These are phyloP conservation scores for Zosterops lateralis DNA, from an alignment of 2,113 vertebrate genomes.

Conservation along the genomic window DNA sequence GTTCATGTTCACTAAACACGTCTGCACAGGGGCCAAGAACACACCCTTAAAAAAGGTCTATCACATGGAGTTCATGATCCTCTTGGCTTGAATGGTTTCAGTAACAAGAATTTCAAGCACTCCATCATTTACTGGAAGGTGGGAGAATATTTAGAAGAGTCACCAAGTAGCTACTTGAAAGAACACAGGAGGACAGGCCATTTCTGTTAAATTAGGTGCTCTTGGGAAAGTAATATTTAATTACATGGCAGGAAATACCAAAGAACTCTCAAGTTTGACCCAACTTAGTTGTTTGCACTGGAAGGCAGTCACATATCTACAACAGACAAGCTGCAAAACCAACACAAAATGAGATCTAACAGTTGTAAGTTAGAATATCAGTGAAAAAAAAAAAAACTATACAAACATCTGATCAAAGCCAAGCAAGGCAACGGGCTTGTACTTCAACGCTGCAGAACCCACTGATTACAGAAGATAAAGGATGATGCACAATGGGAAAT, in stretches of 20 bases:
- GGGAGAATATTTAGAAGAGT: neutral
- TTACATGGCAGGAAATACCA: constrained; percentile 19
- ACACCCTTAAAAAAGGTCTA: neutral
- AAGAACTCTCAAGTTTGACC: constrained; percentile 35
- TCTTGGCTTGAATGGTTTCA: neutral
- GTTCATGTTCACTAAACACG: neutral
- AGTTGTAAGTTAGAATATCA: neutral
- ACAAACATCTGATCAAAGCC: constrained; percentile 42
- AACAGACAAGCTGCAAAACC: constrained; percentile 36
- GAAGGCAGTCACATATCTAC: constrained; percentile 20
- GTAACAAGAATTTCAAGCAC: neutral
- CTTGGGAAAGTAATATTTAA: constrained; percentile 22
- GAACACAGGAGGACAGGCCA: neutral
- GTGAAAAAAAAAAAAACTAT: neutral
- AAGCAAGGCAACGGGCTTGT: neutral
- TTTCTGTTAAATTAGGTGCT: constrained; percentile 17
- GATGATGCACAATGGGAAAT: constrained; percentile 36
- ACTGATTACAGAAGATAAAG: constrained; percentile 28
- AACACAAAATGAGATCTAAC: constrained; percentile 37
- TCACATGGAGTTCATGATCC: neutral
- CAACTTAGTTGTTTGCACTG: neutral
- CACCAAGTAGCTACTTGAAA: constrained; percentile 17
- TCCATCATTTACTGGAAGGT: neutral
- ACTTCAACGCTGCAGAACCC: neutral
- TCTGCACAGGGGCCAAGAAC: neutral